Percentiles rank a stretch among this genome's conserved stretches.
These are phyloP conservation scores for Xiphorhynchus erythropygius DNA, from an alignment of 2,797 vertebrate genomes.

Conservation along the genomic window DNA sequence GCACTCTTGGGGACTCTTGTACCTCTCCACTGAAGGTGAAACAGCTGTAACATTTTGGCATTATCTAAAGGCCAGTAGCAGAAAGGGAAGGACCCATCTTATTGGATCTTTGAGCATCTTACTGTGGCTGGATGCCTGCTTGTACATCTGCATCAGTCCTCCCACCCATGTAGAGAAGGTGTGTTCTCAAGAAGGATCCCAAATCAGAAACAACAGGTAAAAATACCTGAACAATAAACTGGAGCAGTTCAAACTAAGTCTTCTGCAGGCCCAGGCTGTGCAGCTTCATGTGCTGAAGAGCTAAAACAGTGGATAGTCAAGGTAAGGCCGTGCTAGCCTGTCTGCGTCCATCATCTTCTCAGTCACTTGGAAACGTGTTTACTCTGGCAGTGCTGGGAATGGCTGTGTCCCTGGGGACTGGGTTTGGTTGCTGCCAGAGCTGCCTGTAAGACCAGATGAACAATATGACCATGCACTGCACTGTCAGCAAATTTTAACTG, in stretches of 20 bases:
- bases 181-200: not conserved
- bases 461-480: accelerated
- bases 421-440: not conserved
- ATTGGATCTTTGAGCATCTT: not conserved
- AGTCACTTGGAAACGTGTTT: not conserved
- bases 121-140: not conserved
- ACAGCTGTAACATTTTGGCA: not conserved
- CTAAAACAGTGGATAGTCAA: not conserved
- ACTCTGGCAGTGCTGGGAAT: not conserved
- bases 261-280: not conserved
- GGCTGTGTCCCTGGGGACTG: not conserved
- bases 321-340: not conserved
- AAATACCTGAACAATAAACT: not conserved
- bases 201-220: not conserved
- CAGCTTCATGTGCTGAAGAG: not conserved
- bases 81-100: not conserved
- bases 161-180: accelerated
- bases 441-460: not conserved
- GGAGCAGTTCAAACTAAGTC: not conserved
- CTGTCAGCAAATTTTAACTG: not conserved
- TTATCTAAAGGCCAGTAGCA: not conserved
- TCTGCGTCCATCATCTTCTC: not conserved
- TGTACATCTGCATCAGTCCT: not conserved
- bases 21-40: not conserved
- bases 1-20: not conserved